These are phyloP conservation scores for Chloroceryle amazona DNA, from an alignment of 2,797 vertebrate species.

Conservation along the genomic window DNA sequence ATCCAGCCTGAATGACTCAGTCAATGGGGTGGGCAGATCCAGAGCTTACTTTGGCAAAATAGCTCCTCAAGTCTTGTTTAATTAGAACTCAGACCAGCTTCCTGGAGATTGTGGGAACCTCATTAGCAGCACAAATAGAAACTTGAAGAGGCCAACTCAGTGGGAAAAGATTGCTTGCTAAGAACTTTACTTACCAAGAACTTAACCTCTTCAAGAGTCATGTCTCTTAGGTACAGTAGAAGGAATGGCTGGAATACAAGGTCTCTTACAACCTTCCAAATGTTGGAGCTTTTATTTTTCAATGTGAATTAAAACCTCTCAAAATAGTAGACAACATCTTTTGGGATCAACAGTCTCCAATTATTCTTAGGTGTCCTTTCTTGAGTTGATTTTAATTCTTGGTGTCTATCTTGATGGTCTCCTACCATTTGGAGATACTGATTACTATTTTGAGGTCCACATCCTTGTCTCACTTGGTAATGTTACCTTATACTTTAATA, in stretches of 20 bases:
- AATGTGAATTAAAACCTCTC: not conserved
- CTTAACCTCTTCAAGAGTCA: slow-evolving; percentile 39
- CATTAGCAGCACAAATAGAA: slow-evolving; percentile 69
- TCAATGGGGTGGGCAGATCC: slow-evolving; percentile 51
- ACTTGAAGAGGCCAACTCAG: slow-evolving; percentile 59
- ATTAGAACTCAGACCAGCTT: slow-evolving; percentile 67
- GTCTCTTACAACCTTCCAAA: not conserved
- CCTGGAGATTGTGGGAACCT: slow-evolving; percentile 71
- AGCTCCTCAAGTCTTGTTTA: slow-evolving; percentile 55
- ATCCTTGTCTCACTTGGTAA: not conserved
- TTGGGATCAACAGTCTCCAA: not conserved
- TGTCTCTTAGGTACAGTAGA: slow-evolving; percentile 41
- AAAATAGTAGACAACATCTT: not conserved
- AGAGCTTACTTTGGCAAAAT: slow-evolving; percentile 63
- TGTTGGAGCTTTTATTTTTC: not conserved
- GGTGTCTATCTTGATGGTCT: not conserved
- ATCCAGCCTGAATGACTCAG: slow-evolving; percentile 8
- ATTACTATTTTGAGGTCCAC: not conserved
- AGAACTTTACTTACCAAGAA: slow-evolving; percentile 67
- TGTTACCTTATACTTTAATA: not conserved
- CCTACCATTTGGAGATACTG: not conserved
- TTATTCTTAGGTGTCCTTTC: not conserved
- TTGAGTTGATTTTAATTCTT: not conserved
- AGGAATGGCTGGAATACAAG: not conserved
- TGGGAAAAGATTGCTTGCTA: slow-evolving; percentile 67